phyloP scores from a whole-genome alignment of 2,888 invertebrate species.

The Acleris laterana region DNA sequence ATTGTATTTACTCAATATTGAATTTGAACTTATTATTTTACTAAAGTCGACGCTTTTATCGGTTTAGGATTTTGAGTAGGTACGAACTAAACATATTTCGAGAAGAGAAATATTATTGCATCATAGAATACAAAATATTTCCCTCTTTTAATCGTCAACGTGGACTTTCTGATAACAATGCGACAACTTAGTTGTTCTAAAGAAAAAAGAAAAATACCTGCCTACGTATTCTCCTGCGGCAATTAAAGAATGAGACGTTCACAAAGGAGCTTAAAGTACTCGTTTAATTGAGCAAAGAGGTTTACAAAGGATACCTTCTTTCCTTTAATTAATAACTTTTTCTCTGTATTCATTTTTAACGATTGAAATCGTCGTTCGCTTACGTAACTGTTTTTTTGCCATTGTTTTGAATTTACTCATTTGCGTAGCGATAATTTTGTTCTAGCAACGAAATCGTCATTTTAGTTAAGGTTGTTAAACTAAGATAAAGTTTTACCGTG shows the following conservation, averaged over 20 bases:
- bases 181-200: slow-evolving; percentile 35
- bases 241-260: slow-evolving; percentile 41
- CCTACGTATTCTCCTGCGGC: slow-evolving; percentile 38
- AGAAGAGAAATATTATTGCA: too few relatives aligned
- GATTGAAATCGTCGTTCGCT: slow-evolving; percentile 22
- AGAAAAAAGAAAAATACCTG: slow-evolving; percentile 39
- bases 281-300: slow-evolving; percentile 42
- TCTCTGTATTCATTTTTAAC: slow-evolving; percentile 30
- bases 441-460: background rate
- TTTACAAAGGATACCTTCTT: slow-evolving; percentile 40
- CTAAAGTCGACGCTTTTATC: too few relatives aligned
- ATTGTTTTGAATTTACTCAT: slow-evolving; percentile 15
- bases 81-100: too few relatives aligned
- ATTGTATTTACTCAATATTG: too few relatives aligned
- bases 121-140: slow-evolving; percentile 3
- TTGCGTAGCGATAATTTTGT: background rate
- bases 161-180: slow-evolving; percentile 40
- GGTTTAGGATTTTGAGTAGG: too few relatives aligned
- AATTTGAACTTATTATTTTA: too few relatives aligned
- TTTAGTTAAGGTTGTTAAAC: background rate
- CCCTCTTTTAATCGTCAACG: slow-evolving; percentile 45
- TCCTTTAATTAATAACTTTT: slow-evolving; percentile 38
- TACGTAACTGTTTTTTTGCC: slow-evolving; percentile 7
- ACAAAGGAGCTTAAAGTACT: slow-evolving; percentile 41
- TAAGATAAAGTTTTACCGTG: background rate